These are phyloP conservation scores for Pangasius sanitwongsei DNA, from an alignment of 2,797 vertebrate species.

Conservation along the genomic window DNA sequence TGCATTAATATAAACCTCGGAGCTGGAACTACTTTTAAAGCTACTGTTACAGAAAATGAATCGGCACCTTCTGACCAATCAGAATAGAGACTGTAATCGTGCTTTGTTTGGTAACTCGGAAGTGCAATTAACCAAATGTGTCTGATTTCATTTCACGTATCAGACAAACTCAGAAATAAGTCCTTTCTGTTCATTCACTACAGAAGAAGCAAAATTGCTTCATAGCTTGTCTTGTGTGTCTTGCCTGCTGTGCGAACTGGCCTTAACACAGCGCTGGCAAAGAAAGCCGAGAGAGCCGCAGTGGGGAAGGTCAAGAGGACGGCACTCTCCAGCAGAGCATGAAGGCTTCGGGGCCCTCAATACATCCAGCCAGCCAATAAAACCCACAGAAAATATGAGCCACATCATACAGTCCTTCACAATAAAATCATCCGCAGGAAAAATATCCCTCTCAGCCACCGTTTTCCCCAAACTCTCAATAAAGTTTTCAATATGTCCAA, in stretches of 20 bases:
- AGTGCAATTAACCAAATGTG: not conserved
- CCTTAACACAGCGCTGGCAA: not conserved
- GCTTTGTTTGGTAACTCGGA: not conserved
- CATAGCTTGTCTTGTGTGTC: not conserved
- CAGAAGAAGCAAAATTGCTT: not conserved
- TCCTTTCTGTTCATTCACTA: not conserved
- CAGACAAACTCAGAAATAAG: not conserved
- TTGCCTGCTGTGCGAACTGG: not conserved
- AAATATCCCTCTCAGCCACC: not conserved
- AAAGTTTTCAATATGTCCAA: slow-evolving; percentile 2
- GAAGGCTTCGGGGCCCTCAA: slow-evolving; percentile 31
- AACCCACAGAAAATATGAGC: slow-evolving; percentile 38
- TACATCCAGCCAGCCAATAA: slow-evolving; percentile 37
- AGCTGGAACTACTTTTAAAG: not conserved
- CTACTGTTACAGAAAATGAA: not conserved
- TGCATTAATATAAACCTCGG: not conserved
- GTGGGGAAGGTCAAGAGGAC: slow-evolving; percentile 38
- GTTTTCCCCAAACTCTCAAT: slow-evolving; percentile 8
- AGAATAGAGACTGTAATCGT: not conserved
- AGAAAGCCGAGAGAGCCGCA: slow-evolving; percentile 11
- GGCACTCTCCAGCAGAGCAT: slow-evolving; percentile 40
- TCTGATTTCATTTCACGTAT: not conserved
- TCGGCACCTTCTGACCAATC: not conserved
- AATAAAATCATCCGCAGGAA: slow-evolving; percentile 26
- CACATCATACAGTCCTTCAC: slow-evolving; percentile 17